Evolutionary conservation across 2,888 invertebrate species (phyloP), one percentile per base, ranked within the genome.

Genomic region (Tyria jacobaeae): DNA sequence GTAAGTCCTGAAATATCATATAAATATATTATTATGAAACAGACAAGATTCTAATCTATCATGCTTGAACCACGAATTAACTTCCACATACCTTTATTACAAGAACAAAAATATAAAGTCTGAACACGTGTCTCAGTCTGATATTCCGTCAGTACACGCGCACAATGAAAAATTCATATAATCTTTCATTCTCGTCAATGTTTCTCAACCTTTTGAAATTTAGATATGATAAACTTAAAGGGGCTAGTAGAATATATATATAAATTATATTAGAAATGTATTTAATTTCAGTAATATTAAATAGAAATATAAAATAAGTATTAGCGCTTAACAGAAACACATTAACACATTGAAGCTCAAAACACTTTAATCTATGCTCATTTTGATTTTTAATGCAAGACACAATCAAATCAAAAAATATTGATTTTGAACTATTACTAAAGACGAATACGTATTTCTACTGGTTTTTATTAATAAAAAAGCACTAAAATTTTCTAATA

Each of bases 101-200:
- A 47, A 52, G 27, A 61, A 15, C 10, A 49, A 50, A 34, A 55
- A 21, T 44, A 10, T 2, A 35, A 24, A 24, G 47, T 24, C 56
- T 35, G 49, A 21, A 49, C 64, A 60, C 64, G 57, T 57, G 61
- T 37, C 12, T 41, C 37, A 25, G 25, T 17, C 44, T 52, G 51
- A 51, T 27, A 51, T 52, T 37, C 21, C 35, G 21, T 50, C 53
- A 34, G 56, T 59, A 60, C 58, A 24, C 12, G 62, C 35, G 51
- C 57, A 44, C 50, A 51, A 49, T 61, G 57, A 70, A 73, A 71
- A 66, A 66, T 62, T 74, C 61, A 66, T 63, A 56, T 15, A 50
- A 57, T 58, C 48, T 58, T 25, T 56, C 31, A 61, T 55, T 34
- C 35, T n/a, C 21, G 34, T 7, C 31, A 4, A 5, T 7, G 47